A percentile compares a stretch with the other conserved stretches of the same genome.
Conservation (phyloP, 2,888 invertebrate species). For the Clostera curtula region DNA sequence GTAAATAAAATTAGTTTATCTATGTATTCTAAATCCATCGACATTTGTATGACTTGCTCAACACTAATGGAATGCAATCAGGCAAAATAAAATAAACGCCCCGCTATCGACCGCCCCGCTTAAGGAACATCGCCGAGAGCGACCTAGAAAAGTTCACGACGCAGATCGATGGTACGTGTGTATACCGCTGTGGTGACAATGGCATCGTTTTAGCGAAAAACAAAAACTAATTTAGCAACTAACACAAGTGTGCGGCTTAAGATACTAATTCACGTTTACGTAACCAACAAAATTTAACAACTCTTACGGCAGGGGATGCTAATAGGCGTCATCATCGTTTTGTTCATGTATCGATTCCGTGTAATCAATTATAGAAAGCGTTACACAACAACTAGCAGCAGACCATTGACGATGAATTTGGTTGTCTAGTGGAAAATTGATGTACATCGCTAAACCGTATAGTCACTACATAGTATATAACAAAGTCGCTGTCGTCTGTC, state of each 20-base stretch:
- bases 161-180: slow-evolving; percentile 35
- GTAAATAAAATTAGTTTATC: no score
- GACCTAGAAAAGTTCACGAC: slow-evolving; percentile 53
- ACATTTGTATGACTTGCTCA: no score
- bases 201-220: no score
- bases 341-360: slow-evolving; percentile 27
- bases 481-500: no score
- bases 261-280: slow-evolving; percentile 23
- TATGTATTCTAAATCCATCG: no score
- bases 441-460: not conserved
- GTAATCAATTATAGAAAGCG: slow-evolving; percentile 28
- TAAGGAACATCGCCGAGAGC: slow-evolving; percentile 32
- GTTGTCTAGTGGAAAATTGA: no score
- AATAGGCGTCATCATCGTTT: slow-evolving; percentile 26
- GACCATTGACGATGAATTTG: slow-evolving; percentile 7
- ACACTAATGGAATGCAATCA: no score
- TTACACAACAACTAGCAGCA: slow-evolving; percentile 18
- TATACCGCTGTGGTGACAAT: slow-evolving; percentile 22
- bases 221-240: no score
- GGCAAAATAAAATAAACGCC: slow-evolving; percentile 9
- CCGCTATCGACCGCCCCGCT: slow-evolving; percentile 20
- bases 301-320: slow-evolving; percentile 20
- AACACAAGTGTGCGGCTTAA: no score
- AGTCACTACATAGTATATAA: no score
- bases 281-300: slow-evolving; percentile 26